Percentiles rank a stretch among this genome's conserved stretches.
phyloP scores from a whole-genome alignment of 2,797 vertebrate species.

The Spheniscus humboldti region DNA sequence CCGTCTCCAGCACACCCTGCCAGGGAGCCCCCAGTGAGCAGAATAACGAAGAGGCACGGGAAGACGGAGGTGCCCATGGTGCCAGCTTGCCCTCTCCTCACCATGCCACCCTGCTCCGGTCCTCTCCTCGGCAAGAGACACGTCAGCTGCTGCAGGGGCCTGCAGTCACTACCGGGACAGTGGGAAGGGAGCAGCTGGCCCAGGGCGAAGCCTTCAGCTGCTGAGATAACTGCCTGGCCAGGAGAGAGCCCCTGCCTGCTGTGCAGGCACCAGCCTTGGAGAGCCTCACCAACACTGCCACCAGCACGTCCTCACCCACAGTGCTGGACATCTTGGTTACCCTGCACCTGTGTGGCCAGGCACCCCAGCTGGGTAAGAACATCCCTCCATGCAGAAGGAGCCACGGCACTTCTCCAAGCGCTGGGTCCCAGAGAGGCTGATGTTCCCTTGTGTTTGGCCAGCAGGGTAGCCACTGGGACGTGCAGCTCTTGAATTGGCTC shows the following conservation, averaged over 20 bases:
- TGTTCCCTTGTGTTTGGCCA: not conserved
- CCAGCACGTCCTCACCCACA: not conserved
- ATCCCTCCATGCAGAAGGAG: not conserved
- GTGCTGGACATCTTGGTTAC: not conserved
- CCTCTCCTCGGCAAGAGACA: not conserved
- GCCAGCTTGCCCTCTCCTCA: not conserved
- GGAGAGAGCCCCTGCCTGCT: not conserved
- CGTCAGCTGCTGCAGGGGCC: not conserved
- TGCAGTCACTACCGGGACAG: not conserved
- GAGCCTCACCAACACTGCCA: not conserved
- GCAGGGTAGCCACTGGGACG: fast-evolving
- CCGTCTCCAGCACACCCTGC: not conserved
- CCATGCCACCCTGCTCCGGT: not conserved
- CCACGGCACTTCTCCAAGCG: not conserved
- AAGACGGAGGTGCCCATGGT: not conserved
- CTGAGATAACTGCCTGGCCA: conserved; percentile 32
- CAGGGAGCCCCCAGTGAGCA: not conserved
- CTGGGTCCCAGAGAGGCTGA: not conserved
- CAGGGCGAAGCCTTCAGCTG: not conserved
- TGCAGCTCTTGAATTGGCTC: not conserved
- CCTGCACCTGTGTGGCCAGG: not conserved
- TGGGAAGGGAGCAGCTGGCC: conserved; percentile 74
- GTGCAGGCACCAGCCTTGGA: not conserved
- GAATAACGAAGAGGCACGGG: not conserved
- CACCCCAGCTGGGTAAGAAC: not conserved